A percentile compares a stretch with the other conserved stretches of the same genome.
These are phyloP conservation scores for Pseudanteris insignis DNA, from an alignment of 2,888 invertebrate species.

Conservation along the genomic window DNA sequence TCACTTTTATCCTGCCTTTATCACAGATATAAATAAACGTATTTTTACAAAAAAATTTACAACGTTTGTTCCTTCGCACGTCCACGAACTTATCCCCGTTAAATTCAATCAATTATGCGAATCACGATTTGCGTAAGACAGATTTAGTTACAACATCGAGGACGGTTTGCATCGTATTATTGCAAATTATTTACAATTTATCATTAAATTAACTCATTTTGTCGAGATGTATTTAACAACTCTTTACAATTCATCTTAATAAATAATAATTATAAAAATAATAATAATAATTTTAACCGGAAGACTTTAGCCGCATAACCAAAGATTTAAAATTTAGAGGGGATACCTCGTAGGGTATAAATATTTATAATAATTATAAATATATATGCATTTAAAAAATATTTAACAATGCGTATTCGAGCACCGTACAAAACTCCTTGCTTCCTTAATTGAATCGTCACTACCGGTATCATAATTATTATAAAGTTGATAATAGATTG, in stretches of 20 bases:
- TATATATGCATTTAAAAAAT: slow-evolving; percentile 53
- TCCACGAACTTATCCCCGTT: slow-evolving; percentile 31
- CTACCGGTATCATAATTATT: slow-evolving; percentile 42
- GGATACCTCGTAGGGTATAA: slow-evolving; percentile 28
- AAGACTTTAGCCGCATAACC: too few species aligned
- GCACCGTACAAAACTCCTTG: slow-evolving; percentile 48
- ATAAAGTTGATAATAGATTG: slow-evolving; percentile 38
- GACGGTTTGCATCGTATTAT: slow-evolving; percentile 17
- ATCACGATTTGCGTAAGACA: slow-evolving; percentile 3
- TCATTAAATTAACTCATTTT: slow-evolving; percentile 17
- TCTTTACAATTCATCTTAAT: slow-evolving; percentile 14
- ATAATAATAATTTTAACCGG: slow-evolving; percentile 16
- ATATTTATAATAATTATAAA: slow-evolving; percentile 22
- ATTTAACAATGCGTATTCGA: slow-evolving; percentile 57
- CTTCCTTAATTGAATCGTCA: slow-evolving; percentile 15
- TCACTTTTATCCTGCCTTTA: slow-evolving; percentile 52
- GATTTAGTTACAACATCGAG: slow-evolving; percentile 13
- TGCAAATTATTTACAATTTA: slow-evolving; percentile 18
- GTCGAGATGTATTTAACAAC: slow-evolving; percentile 25
- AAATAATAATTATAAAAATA: not conserved
- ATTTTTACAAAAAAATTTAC: slow-evolving; percentile 62
- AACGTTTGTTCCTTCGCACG: slow-evolving; percentile 40
- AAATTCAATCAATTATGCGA: slow-evolving; percentile 9
- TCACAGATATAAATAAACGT: slow-evolving; percentile 67
- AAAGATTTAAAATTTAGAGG: slow-evolving; percentile 19